A percentile compares a stretch with the other conserved stretches of the same genome.
Evolutionary conservation across 2,888 invertebrate genomes (phyloP).

Genomic region (Sacculina carcini): DNA sequence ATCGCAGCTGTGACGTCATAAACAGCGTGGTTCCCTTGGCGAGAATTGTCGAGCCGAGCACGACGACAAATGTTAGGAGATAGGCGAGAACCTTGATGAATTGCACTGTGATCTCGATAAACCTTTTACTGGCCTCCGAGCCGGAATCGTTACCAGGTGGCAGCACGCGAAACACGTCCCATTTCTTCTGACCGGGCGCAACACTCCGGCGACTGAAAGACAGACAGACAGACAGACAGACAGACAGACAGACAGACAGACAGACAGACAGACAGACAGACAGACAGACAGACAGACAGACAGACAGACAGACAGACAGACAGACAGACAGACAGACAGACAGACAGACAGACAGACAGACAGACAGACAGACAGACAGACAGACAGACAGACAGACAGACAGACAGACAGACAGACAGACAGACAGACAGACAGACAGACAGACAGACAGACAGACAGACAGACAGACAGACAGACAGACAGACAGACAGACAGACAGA

Average conservation of each 20-base stretch:
- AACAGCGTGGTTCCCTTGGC: slow-evolving; percentile 68
- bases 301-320: neutral
- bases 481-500: too few relatives aligned
- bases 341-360: too few relatives aligned
- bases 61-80: slow-evolving; percentile 53
- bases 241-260: neutral
- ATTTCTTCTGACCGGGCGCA: slow-evolving; percentile 30
- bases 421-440: too few relatives aligned
- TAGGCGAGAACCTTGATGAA: slow-evolving; percentile 48
- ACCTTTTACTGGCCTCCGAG: slow-evolving; percentile 44
- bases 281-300: slow-evolving; percentile 15
- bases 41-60: slow-evolving; percentile 55
- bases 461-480: too few relatives aligned
- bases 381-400: too few relatives aligned
- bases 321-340: too few relatives aligned
- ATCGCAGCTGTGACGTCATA: slow-evolving; percentile 66
- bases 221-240: neutral
- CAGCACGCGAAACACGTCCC: slow-evolving; percentile 52
- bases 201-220: slow-evolving; percentile 24
- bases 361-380: too few relatives aligned
- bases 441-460: too few relatives aligned
- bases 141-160: slow-evolving; percentile 38
- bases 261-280: neutral
- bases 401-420: too few relatives aligned
- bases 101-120: slow-evolving; percentile 34